Conservation (phyloP, 2,113 vertebrate genomes). For the Leiothrix lutea region DNA sequence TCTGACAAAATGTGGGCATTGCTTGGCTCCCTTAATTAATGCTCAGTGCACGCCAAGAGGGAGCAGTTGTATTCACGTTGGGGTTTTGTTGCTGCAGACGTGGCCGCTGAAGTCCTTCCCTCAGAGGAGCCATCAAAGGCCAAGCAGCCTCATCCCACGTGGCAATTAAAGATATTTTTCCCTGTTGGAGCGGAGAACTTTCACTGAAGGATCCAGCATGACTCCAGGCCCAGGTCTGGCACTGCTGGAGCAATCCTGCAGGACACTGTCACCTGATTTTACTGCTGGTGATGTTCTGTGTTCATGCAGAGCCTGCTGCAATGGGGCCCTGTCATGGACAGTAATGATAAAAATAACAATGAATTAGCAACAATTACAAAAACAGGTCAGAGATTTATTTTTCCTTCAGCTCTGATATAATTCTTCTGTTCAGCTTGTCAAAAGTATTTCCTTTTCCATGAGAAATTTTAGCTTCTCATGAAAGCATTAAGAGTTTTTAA, state of each 20-base stretch:
- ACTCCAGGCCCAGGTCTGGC: neutral
- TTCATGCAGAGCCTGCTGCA: neutral
- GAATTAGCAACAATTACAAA: conserved; percentile 19
- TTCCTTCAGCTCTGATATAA: neutral
- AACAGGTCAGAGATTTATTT: neutral
- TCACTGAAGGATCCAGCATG: neutral
- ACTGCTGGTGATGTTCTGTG: neutral
- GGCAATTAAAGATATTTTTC: conserved; percentile 1
- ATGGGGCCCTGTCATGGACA: neutral
- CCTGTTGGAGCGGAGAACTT: neutral
- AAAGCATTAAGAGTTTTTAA: neutral
- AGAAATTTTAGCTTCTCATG: neutral
- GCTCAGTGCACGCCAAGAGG: neutral
- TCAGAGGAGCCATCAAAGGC: neutral
- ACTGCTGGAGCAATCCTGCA: neutral
- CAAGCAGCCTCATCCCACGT: neutral
- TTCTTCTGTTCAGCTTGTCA: neutral
- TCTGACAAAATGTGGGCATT: neutral
- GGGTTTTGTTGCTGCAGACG: neutral
- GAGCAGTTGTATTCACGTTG: neutral
- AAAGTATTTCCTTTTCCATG: neutral
- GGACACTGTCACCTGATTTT: neutral
- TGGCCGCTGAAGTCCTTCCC: neutral
- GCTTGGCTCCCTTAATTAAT: conserved; percentile 36
- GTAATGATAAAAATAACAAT: neutral